Evolutionary conservation across 2,888 invertebrate species (phyloP), one percentile per base, ranked within the genome.

Genomic region (Leptarthrus brevirostris): DNA sequence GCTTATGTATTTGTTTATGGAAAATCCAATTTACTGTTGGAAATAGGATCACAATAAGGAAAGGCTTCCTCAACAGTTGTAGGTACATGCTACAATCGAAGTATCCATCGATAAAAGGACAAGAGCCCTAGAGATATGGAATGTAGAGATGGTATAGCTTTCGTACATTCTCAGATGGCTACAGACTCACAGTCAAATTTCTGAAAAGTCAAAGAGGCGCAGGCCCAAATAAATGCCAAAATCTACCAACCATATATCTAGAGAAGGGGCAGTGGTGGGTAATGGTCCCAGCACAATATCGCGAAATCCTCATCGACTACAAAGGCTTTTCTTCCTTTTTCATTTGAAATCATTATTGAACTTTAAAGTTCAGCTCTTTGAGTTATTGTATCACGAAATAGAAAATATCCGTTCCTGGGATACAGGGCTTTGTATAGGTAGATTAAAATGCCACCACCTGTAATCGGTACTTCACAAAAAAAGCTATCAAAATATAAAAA

Each of bases 141-240:
- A 58, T 36, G 36, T n/a, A n/a, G 36, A 58, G 58, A 8, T 58
- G 58, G 58, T 36, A 34, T 36, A 36, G 20, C 36, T 36, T 8
- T 36, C n/a, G n/a, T n/a, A n/a, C n/a, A n/a, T n/a, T n/a, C n/a
- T n/a, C n/a, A 34, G 40, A 40, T 40, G 12, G 40, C 40, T 40
- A n/a, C n/a, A 36, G 5, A 18, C 16, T 58, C 20, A 58, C 58
- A 58, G 34, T 36, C 44, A 64, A 24, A 61, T 26, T 53, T 54
- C 73, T 64, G 26, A n/a, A 54, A 72, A 20, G 47, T 12, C 44
- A 36, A 49, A 36, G 47, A 49, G 69, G 74, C 74, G 74, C 74
- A 74, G 72, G 74, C 54, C 72, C 74, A 64, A 49, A 40, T 64
- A 72, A 56, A 52, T 74, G 74, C 74, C 74, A 74, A 73, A 74